A percentile compares a stretch with the other conserved stretches of the same genome.
These are phyloP conservation scores for Argentina silus DNA, from an alignment of 2,797 vertebrate species.

Conservation along the genomic window DNA sequence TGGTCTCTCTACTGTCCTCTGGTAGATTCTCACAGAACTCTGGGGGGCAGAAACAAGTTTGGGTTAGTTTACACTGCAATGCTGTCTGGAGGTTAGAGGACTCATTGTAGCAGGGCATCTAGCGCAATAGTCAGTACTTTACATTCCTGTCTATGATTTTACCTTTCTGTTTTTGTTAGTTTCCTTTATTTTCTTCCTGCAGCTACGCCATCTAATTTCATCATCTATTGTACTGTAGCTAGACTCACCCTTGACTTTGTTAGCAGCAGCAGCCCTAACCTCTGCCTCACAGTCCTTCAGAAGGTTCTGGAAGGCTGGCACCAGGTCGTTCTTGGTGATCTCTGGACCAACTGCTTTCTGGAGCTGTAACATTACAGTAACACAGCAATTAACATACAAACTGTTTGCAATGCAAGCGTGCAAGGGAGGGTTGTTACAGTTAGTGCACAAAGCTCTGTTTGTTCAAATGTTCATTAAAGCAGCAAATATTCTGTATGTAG, in stretches of 20 bases:
- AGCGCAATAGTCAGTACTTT: no score
- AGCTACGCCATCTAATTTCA: no score
- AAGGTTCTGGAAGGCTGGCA: constrained; percentile 86
- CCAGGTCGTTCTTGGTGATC: constrained; percentile 87
- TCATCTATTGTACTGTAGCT: not conserved
- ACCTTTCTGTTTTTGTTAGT: not conserved
- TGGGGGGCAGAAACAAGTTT: constrained; percentile 35
- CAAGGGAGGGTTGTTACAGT: no score
- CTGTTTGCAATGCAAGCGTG: no score
- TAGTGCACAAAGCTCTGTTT: no score
- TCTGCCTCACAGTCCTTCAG: constrained; percentile 89
- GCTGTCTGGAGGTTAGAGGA: no score
- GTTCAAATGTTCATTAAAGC: not conserved
- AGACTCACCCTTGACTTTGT: constrained; percentile 85
- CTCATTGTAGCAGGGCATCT: no score
- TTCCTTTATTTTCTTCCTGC: not conserved
- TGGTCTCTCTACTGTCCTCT: constrained; percentile 84
- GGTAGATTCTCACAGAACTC: constrained; percentile 89
- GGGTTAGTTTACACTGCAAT: not conserved
- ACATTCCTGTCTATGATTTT: no score
- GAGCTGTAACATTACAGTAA: constrained; percentile 66
- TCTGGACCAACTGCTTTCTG: constrained; percentile 88
- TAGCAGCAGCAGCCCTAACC: constrained; percentile 85
- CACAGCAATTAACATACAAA: not conserved
- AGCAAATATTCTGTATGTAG: not conserved